Evolutionary conservation across 2,888 invertebrate species (phyloP).

Genomic region (Drosophila formosana): DNA sequence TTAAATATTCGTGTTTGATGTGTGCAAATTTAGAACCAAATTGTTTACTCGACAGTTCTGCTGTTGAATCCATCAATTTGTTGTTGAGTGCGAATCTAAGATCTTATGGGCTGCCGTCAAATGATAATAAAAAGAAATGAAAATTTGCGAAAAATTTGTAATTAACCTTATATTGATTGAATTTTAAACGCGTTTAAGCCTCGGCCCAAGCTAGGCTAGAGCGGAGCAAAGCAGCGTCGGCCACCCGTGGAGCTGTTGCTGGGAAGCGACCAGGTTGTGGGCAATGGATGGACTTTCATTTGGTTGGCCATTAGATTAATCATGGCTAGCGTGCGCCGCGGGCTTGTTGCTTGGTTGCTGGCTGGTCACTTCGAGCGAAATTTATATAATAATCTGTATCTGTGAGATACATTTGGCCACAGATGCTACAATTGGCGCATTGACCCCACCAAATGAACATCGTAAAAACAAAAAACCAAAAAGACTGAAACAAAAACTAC

Average conservation of each 20-base stretch:
- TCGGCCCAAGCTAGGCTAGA: slow-evolving; percentile 6
- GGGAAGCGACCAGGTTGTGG: slow-evolving; percentile 11
- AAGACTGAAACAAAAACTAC: slow-evolving; percentile 16
- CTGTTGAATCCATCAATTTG: not conserved
- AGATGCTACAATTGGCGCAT: slow-evolving; percentile 63
- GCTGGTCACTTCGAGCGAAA: slow-evolving; percentile 48
- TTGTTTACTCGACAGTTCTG: not conserved
- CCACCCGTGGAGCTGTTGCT: slow-evolving; percentile 61
- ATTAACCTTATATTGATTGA: slow-evolving; percentile 78
- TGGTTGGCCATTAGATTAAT: slow-evolving; percentile 63
- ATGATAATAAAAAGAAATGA: slow-evolving; percentile 9
- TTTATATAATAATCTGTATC: slow-evolving; percentile 63
- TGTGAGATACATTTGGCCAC: slow-evolving; percentile 53
- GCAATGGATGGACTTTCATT: slow-evolving; percentile 58
- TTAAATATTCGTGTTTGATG: not conserved
- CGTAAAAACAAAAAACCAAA: not conserved
- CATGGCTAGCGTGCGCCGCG: slow-evolving; percentile 54
- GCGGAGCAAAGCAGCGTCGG: not conserved
- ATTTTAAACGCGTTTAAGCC: slow-evolving; percentile 68
- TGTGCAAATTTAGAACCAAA: not conserved
- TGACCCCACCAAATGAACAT: slow-evolving; percentile 55
- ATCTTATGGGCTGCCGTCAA: not conserved
- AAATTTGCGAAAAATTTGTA: slow-evolving; percentile 61
- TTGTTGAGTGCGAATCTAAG: not conserved
- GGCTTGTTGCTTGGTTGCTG: slow-evolving; percentile 33